A percentile compares a stretch with the other conserved stretches of the same genome.
Evolutionary conservation across 2,113 vertebrate genomes (phyloP).

Genomic region (Microcebus lehilahytsara): DNA sequence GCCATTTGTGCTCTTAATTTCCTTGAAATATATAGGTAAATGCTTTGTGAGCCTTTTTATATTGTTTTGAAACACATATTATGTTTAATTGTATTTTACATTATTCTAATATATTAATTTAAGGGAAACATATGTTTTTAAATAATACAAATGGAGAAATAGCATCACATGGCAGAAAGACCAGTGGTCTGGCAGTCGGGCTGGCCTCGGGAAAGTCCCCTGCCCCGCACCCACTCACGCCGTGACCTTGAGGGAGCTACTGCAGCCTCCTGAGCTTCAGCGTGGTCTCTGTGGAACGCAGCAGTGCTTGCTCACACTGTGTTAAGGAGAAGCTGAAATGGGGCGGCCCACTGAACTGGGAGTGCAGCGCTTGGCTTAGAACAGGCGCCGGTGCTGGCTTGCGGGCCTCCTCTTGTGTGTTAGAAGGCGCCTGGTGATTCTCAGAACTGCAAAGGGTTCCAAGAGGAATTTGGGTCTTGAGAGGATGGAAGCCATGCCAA

Average conservation of each 20-base stretch:
- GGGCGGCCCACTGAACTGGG: background rate
- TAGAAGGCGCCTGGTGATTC: background rate
- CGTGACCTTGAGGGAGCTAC: background rate
- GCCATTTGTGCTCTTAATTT: constrained; percentile 4
- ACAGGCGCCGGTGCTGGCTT: background rate
- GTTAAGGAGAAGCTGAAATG: background rate
- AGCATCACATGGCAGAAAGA: background rate
- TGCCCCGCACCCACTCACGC: background rate
- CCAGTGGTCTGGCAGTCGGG: background rate
- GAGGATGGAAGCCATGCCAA: background rate
- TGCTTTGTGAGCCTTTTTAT: background rate
- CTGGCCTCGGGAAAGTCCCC: background rate
- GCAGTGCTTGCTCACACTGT: too few species aligned
- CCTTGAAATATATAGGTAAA: background rate
- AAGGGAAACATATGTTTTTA: background rate
- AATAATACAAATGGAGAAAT: background rate
- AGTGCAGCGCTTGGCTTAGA: background rate
- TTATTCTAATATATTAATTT: constrained; percentile 1
- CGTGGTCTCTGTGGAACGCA: background rate
- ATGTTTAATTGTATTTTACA: background rate
- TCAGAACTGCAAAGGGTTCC: background rate
- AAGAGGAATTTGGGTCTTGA: background rate
- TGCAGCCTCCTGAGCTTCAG: background rate
- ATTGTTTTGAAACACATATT: background rate
- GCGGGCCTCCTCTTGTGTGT: background rate